Conservation (phyloP, 2,797 vertebrate species). For the Ispidina lecontei region DNA sequence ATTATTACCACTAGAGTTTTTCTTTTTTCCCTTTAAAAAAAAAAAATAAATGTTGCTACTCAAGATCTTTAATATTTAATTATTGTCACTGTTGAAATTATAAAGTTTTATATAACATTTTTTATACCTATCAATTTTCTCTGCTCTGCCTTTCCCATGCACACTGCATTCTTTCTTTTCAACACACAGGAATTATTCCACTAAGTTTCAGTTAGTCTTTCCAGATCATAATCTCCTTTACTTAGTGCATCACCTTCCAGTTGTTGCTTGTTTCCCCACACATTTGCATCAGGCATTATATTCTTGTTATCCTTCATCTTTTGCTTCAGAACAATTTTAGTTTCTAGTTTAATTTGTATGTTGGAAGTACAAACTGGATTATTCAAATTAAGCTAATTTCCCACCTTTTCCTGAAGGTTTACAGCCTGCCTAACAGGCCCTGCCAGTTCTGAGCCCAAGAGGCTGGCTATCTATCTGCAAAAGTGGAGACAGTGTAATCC, state of each 20-base stretch:
- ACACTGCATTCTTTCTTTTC: constrained; percentile 33
- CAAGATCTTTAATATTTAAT: background rate
- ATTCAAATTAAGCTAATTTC: constrained; percentile 67
- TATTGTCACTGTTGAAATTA: background rate
- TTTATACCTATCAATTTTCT: background rate
- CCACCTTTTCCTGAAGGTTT: constrained; percentile 58
- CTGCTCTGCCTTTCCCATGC: background rate
- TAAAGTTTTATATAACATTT: background rate
- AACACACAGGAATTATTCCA: constrained; percentile 43
- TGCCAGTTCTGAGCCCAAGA: constrained; percentile 56
- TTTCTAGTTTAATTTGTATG: constrained; percentile 69
- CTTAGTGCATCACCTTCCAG: constrained; percentile 54
- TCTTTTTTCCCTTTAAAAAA: background rate
- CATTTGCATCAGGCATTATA: constrained; percentile 54
- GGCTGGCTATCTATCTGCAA: constrained; percentile 49
- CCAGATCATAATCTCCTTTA: constrained; percentile 46
- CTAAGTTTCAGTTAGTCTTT: constrained; percentile 58
- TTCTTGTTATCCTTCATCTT: constrained; percentile 65
- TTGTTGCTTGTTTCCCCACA: constrained; percentile 62
- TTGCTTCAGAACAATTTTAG: constrained; percentile 59
- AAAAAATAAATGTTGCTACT: background rate
- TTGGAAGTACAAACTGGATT: constrained; percentile 63
- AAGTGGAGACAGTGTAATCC: constrained; percentile 53
- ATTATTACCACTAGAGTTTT: background rate
- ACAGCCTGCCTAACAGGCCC: constrained; percentile 54